These are phyloP conservation scores for Symphodus melops DNA, from an alignment of 2,113 vertebrate genomes.

Conservation along the genomic window DNA sequence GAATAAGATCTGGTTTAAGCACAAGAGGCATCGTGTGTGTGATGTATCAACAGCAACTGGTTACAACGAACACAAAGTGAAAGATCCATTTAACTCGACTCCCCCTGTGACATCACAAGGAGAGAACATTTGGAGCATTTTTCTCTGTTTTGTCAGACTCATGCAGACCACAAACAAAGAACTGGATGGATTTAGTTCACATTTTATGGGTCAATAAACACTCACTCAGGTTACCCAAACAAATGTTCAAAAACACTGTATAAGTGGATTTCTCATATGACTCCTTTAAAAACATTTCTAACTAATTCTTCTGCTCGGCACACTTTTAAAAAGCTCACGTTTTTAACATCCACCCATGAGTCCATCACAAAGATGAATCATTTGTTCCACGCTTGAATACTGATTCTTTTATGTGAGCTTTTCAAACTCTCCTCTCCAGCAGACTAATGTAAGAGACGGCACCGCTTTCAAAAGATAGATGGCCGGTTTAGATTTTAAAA, in stretches of 20 bases:
- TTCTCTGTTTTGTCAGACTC: too few species aligned
- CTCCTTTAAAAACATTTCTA: too few species aligned
- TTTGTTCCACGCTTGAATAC: not conserved
- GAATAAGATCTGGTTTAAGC: not conserved
- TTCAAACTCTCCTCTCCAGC: conserved; percentile 7
- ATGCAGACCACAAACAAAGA: too few species aligned
- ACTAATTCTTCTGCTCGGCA: not conserved
- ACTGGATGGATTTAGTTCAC: too few species aligned
- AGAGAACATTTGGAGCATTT: too few species aligned
- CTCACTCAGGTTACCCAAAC: too few species aligned
- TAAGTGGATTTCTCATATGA: too few species aligned
- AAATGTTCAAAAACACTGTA: too few species aligned
- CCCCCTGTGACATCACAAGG: too few species aligned
- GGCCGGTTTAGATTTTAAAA: not conserved
- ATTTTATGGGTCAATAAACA: too few species aligned
- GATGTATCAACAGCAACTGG: not conserved
- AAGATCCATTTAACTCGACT: too few species aligned
- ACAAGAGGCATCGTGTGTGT: not conserved
- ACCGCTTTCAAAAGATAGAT: not conserved
- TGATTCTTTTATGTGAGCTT: not conserved
- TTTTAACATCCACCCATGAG: not conserved
- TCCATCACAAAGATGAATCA: not conserved
- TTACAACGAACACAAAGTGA: not conserved
- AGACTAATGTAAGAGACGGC: not conserved
- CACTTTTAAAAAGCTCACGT: conserved; percentile 7